phyloP scores from a whole-genome alignment of 2,888 invertebrate species.

The Rhimphoctona megacephalus region DNA sequence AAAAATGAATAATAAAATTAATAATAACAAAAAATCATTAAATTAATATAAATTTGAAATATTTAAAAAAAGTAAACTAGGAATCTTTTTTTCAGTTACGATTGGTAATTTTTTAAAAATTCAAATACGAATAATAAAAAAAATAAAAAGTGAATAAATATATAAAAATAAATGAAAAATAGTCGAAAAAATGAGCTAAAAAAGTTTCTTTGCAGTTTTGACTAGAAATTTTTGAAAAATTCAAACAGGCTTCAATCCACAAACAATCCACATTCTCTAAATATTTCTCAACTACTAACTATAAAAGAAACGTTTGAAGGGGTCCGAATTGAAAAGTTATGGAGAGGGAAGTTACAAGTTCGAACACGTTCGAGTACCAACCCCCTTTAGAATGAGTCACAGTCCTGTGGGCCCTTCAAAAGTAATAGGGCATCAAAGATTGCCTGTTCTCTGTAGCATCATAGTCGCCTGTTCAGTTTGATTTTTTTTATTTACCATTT shows the following conservation, averaged over 20 bases:
- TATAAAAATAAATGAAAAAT: neutral
- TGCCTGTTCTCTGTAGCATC: neutral
- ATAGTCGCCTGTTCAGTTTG: neutral
- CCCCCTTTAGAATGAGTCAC: slow-evolving; percentile 62
- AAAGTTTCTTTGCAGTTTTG: neutral
- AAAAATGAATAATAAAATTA: neutral
- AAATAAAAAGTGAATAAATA: neutral
- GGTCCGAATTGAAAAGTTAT: slow-evolving; percentile 34
- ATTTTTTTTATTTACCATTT: slow-evolving; percentile 85
- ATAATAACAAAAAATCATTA: neutral
- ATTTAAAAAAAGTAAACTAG: neutral
- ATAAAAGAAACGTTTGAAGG: slow-evolving; percentile 53
- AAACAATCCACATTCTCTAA: neutral
- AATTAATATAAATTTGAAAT: neutral
- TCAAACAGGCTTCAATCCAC: neutral
- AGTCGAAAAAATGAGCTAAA: neutral
- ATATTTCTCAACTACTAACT: slow-evolving; percentile 23
- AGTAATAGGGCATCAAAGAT: neutral
- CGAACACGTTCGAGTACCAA: slow-evolving; percentile 75
- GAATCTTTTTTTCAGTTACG: neutral
- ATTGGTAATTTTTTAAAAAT: neutral
- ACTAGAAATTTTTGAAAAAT: neutral
- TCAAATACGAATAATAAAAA: neutral
- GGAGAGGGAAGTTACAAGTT: slow-evolving; percentile 77
- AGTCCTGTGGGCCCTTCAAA: slow-evolving; percentile 19